Evolutionary conservation across 2,888 invertebrate genomes (phyloP), one percentile per base, ranked within the genome.

Genomic region (Tiphia femorata): DNA sequence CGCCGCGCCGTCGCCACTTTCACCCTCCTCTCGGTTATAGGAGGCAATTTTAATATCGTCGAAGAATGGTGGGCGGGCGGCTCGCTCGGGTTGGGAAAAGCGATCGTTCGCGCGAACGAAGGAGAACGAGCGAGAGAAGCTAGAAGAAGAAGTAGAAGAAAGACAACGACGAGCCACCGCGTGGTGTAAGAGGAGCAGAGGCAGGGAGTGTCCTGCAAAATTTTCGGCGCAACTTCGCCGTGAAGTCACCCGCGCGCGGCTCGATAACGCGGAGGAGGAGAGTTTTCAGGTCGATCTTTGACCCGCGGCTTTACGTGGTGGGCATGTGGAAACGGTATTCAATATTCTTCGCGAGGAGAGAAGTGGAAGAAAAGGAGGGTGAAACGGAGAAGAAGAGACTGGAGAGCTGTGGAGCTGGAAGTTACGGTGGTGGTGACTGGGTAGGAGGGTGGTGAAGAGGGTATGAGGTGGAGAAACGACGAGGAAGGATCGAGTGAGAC

Each of bases 251-350:
- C n/a, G n/a, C n/a, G n/a, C n/a, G n/a, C n/a, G n/a, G n/a, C 35
- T 14, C 37, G 56, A 55, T 54, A 52, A n/a, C n/a, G n/a, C n/a
- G n/a, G 60, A 54, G 53, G 51, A 44, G 49, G 53, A n/a, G 29
- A 51, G 46, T 49, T 50, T 41, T 29, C 48, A 29, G 50, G 33
- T 38, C 41, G 46, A 57, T 63, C 63, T 50, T 56, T 63, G 57
- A 67, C 60, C 41, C 47, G 63, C 70, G 62, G 75, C 74, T n/a
- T n/a, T 78, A 78, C 78, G 78, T 78, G 77, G 72, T 60, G 75
- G 70, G 78, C 79, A 79, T 79, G 75, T 78, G 77, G 29, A 79
- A 79, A 78, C 78, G 79, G 75, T 78, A 78, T 79, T 79, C 78
- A 78, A 79, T 79, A 79, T 79, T 76, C 70, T 72, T 71, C 65